These are phyloP conservation scores for Poecilobothrus nobilitatus DNA, from an alignment of 2,888 invertebrate genomes.

Conservation along the genomic window DNA sequence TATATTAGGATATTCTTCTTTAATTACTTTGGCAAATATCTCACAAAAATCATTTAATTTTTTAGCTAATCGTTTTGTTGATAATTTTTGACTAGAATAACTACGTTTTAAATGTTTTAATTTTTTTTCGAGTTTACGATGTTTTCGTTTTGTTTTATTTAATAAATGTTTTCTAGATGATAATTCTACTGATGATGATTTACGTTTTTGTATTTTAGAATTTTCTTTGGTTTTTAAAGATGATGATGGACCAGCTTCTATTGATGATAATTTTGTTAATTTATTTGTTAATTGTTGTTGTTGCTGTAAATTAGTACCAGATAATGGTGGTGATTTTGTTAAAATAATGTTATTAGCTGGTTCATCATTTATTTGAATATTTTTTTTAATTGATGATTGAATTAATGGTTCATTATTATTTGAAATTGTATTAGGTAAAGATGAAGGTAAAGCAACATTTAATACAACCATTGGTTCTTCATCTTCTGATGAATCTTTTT, in stretches of 20 bases:
- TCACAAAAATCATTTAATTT: constrained; percentile 32
- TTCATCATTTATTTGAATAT: background rate
- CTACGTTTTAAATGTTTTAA: constrained; percentile 23
- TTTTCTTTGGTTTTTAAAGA: background rate
- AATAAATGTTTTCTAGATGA: background rate
- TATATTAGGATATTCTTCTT: constrained; percentile 30
- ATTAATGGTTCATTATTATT: background rate
- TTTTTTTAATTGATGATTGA: background rate
- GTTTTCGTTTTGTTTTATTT: background rate
- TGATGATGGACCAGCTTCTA: background rate
- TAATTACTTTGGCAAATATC: constrained; percentile 33
- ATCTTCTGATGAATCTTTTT: background rate
- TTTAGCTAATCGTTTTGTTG: constrained; percentile 34
- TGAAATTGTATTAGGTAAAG: background rate
- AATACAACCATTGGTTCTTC: constrained; percentile 3
- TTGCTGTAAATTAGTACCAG: background rate
- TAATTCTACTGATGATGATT: background rate
- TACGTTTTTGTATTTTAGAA: background rate
- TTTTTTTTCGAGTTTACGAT: constrained; percentile 27
- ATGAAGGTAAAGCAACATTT: background rate
- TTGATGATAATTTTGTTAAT: background rate
- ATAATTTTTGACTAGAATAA: constrained; percentile 36
- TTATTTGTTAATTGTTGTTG: background rate
- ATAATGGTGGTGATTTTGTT: background rate
- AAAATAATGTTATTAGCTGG: background rate